phyloP scores from a whole-genome alignment of 2,797 vertebrate species.

The Clamator glandarius region DNA sequence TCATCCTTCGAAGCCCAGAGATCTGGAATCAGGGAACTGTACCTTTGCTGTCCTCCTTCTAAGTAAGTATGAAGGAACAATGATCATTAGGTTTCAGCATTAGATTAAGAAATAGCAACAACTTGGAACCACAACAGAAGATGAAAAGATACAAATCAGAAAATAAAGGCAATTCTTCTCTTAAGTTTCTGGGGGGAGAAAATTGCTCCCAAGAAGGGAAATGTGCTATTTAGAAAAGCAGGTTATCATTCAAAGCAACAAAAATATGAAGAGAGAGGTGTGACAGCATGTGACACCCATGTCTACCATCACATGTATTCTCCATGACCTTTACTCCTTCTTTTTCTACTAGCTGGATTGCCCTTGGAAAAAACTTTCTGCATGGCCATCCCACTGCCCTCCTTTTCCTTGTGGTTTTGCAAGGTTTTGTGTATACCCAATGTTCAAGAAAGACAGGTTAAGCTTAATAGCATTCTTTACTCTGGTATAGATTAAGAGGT shows the following conservation, averaged over 20 bases:
- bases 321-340: not conserved
- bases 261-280: not conserved
- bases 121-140: not conserved
- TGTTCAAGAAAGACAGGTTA: not conserved
- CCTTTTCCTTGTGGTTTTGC: not conserved
- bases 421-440: not conserved
- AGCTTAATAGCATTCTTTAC: not conserved
- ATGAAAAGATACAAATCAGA: not conserved
- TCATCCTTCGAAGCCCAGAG: not conserved
- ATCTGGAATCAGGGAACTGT: not conserved
- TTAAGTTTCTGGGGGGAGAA: not conserved
- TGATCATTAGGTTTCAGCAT: not conserved
- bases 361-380: not conserved
- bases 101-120: not conserved
- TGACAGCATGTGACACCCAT: not conserved
- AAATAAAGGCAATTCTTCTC: not conserved
- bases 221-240: not conserved
- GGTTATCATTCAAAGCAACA: not conserved
- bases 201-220: not conserved
- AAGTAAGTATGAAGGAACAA: not conserved
- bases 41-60: not conserved
- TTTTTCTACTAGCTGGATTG: not conserved
- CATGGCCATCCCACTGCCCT: not conserved
- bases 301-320: not conserved
- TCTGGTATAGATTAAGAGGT: not conserved